phyloP scores from a whole-genome alignment of 2,113 vertebrate species.

The Calidris pugnax region DNA sequence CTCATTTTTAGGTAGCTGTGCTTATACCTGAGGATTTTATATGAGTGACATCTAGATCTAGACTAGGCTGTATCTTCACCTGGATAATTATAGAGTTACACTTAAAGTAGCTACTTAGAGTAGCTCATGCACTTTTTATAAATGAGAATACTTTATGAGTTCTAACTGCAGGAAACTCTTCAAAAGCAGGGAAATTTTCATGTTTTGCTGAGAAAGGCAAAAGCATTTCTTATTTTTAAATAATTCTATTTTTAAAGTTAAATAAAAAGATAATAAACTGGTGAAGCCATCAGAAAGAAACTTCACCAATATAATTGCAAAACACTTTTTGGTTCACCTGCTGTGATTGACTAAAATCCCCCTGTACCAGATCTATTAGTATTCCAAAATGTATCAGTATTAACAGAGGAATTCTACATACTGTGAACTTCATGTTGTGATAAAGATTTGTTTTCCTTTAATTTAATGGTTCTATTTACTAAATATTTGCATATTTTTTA shows the following conservation, averaged over 20 bases:
- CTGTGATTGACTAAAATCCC: slow-evolving; percentile 14
- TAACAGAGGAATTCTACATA: slow-evolving; percentile 26
- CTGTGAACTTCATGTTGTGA: slow-evolving; percentile 29
- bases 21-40: not conserved
- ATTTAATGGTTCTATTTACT: slow-evolving; percentile 59
- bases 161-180: not conserved
- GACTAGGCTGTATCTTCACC: not conserved
- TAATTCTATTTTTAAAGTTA: not conserved
- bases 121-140: not conserved
- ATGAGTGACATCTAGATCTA: not conserved
- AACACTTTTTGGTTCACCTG: not conserved
- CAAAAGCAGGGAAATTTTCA: not conserved
- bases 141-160: not conserved
- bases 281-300: not conserved
- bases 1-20: not conserved
- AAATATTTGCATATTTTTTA: slow-evolving; percentile 65
- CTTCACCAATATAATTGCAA: not conserved
- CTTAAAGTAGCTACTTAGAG: not conserved
- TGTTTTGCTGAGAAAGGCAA: not conserved
- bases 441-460: slow-evolving; percentile 61
- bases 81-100: not conserved
- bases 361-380: not conserved
- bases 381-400: slow-evolving; percentile 15
- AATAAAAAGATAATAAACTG: not conserved
- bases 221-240: not conserved